These are phyloP conservation scores for Dendroctonus valens DNA, from an alignment of 1,140 invertebrate species.

Conservation along the genomic window DNA sequence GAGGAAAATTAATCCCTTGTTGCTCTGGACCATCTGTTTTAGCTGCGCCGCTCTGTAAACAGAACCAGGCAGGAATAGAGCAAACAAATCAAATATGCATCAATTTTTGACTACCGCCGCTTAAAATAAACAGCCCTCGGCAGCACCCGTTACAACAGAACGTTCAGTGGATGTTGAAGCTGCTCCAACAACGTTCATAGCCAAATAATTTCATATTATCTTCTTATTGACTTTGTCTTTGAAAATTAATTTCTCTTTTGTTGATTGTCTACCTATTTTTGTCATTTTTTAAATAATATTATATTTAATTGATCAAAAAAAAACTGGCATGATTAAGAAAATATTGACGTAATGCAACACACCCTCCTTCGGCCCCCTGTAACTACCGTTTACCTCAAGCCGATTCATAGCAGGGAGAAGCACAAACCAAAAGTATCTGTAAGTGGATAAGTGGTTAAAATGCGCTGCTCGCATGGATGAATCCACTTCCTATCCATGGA, in stretches of 20 bases:
- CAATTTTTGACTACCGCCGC: slow-evolving; percentile 22
- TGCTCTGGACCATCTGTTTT: slow-evolving; percentile 18
- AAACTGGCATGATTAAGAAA: slow-evolving; percentile 6
- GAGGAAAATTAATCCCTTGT: neutral
- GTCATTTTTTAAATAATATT: too few species aligned
- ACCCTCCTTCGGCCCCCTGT: slow-evolving; percentile 4
- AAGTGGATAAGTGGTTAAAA: slow-evolving; percentile 50
- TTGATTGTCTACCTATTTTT: too few species aligned
- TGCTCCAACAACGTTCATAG: too few species aligned
- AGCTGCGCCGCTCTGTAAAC: slow-evolving; percentile 15
- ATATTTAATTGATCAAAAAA: too few species aligned
- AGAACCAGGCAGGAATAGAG: slow-evolving; percentile 25
- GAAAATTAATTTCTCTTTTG: too few species aligned
- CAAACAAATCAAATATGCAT: slow-evolving; percentile 33
- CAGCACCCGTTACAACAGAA: too few species aligned
- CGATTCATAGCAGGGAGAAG: slow-evolving; percentile 25
- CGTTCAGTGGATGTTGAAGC: too few species aligned
- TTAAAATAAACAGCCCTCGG: slow-evolving; percentile 28
- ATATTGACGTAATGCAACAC: neutral
- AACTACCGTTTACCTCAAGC: slow-evolving; percentile 18
- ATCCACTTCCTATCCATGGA: slow-evolving; percentile 44
- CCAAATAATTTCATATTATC: too few species aligned
- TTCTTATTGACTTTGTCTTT: too few species aligned
- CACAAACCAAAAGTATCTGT: slow-evolving; percentile 38
- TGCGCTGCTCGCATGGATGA: slow-evolving; percentile 48